phyloP scores from a whole-genome alignment of 2,797 vertebrate genomes.

The Octomys mimax region DNA sequence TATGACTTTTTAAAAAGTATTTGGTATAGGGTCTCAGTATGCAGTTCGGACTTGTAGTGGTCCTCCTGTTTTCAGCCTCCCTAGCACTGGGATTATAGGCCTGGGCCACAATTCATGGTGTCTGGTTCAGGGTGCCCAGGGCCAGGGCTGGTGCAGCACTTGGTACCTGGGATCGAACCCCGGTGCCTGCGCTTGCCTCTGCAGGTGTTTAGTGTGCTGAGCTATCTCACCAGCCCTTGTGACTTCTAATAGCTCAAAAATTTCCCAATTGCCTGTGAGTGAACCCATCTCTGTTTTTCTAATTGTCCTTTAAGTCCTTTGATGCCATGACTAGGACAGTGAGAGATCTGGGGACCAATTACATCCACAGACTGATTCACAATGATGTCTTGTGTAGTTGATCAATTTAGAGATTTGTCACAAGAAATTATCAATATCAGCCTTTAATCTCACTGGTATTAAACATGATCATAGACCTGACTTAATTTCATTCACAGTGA shows the following conservation, averaged over 20 bases:
- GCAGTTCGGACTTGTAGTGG: too few relatives aligned
- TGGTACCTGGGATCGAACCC: too few relatives aligned
- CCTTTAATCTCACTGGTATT: slow-evolving; percentile 40
- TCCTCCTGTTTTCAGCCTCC: too few relatives aligned
- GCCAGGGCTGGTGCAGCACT: too few relatives aligned
- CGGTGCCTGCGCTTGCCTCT: too few relatives aligned
- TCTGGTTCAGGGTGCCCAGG: too few relatives aligned
- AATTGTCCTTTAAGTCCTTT: neutral
- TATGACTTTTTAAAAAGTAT: neutral
- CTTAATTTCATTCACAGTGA: slow-evolving; percentile 3
- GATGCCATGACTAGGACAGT: neutral
- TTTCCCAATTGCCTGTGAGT: neutral
- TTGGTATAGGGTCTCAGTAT: too few relatives aligned
- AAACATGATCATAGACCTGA: slow-evolving; percentile 26
- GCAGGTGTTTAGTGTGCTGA: too few relatives aligned
- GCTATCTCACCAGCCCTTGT: too few relatives aligned
- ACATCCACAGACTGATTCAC: neutral
- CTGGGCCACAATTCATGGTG: too few relatives aligned
- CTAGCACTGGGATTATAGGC: too few relatives aligned
- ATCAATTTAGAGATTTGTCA: slow-evolving; percentile 59
- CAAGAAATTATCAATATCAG: slow-evolving; percentile 19
- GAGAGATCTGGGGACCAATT: neutral
- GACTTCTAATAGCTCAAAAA: slow-evolving; percentile 43
- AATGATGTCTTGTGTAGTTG: neutral
- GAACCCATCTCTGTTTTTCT: neutral